Base-by-base conservation (phyloP, 92 coral and sea anemone genomes). In the Heliopora coerulea region DNA sequence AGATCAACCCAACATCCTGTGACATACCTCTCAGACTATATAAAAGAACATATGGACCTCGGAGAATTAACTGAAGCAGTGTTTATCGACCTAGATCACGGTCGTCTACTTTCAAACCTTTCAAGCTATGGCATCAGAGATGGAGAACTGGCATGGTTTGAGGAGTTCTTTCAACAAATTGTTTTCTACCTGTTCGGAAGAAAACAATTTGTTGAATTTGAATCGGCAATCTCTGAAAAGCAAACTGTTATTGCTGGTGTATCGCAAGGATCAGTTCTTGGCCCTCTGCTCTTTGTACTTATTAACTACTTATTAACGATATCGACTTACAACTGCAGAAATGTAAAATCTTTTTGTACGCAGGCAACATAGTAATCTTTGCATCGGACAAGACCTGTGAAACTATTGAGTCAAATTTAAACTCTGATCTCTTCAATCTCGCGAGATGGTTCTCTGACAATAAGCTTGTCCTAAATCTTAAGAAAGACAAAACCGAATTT, bases 201-300 rank as follows among this genome's bases (percentile, higher is more conserved):
- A 79, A 78, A 73, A 13, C 87, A 78, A 73, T 35, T 62, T 72
- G 80, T 79, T 25, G 24, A 17, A 28, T 24, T 73, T 37, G 49
- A 65, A 40, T 60, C 54, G 10, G 33, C 37, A 30, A 14, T 32
- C 13, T 84, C 84, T n/a, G 59, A 84, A 48, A 35, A 60, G 19
- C 67, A 52, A 80, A 49, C 67, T 42, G 68, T 83, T 20, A 34
- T 23, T 48, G 69, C 44, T 68, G 79, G 87, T 24, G 75, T 83
- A 54, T 80, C 84, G 15, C 88, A 84, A 65, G 84, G 88, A 20
- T 79, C 88, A 9, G 56, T 79, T 56, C 30, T 84, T 34, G 84
- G 88, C 19, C 88, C 88, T 28, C 49, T 84, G 27, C 39, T 79
- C 31, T 84, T 79, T 73, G 80, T 67, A 14, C 61, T 79, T 32